A percentile compares a stretch with the other conserved stretches of the same genome.
Evolutionary conservation across 2,797 vertebrate species (phyloP).

Genomic region (Coendou prehensilis): DNA sequence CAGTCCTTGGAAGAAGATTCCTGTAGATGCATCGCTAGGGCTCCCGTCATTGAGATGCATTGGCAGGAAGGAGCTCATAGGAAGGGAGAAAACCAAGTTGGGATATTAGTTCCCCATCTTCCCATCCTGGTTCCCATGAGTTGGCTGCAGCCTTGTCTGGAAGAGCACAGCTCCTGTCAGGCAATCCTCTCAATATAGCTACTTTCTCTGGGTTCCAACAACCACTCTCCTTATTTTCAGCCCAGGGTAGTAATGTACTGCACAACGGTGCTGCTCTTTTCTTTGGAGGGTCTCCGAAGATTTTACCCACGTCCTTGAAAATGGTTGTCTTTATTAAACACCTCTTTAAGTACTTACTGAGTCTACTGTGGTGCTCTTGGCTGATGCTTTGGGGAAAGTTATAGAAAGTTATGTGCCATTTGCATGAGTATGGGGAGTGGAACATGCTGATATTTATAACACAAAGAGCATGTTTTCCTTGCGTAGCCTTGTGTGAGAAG

Average conservation of each 20-base stretch:
- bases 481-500: neutral
- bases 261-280: neutral
- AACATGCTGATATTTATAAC: fast-evolving
- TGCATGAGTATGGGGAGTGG: neutral
- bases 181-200: neutral
- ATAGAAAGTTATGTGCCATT: fast-evolving
- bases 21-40: neutral
- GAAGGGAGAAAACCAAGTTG: neutral
- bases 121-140: neutral
- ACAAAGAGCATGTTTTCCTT: neutral
- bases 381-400: neutral
- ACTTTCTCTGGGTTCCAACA: neutral
- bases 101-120: neutral
- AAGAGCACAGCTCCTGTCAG: neutral
- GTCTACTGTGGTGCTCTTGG: neutral
- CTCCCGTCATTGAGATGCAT: neutral
- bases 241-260: neutral
- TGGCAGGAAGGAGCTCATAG: neutral
- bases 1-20: neutral
- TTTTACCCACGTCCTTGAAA: neutral
- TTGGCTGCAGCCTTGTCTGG: neutral
- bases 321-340: neutral
- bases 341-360: neutral
- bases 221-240: neutral
- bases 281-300: neutral